Evolutionary conservation across 2,888 invertebrate species (phyloP), one percentile per base, ranked within the genome.

Genomic region (Nebria salina): DNA sequence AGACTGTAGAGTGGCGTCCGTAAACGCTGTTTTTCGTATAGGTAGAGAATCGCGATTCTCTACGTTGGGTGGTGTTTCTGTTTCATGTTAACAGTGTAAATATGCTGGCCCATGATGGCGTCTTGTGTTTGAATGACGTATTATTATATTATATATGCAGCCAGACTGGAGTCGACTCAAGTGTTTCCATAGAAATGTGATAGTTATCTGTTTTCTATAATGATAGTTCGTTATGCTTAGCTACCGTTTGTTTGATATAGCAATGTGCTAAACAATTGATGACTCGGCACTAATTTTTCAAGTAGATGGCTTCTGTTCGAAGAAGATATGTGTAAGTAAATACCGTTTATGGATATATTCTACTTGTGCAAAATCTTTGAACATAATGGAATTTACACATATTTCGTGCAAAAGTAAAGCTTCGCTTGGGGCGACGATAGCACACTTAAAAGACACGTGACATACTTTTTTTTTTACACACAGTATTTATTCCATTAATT

Each of bases 181-280:
- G 83, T 83, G 83, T 83, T 84, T 83, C 83, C 82, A 82, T 83
- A 82, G 84, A 84, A 84, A 83, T 83, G 83, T 82, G 85, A 85
- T 85, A 84, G 83, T 68, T 84, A 85, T 85, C 85, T 85, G 83
- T 84, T 84, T 84, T 83, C 83, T 83, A 34, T 75, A 75, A 75
- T 75, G 54, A 75, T 54, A 42, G 83, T 83, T 82, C 64, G 82
- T 74, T 77, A 77, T 78, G 83, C 85, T 54, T 54, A 54, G 54
- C 54, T 84, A 84, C 84, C 75, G 84, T 84, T 84, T 83, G 83
- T 83, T 68, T 68, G 68, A 68, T 25, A 54, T 54, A 54, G 54
- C 54, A 54, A 13, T 54, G 54, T 54, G 54, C 54, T 54, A 54
- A 54, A 54, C 54, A 54, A 54, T 54, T 54, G 54, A 54, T 54